A percentile compares a stretch with the other conserved stretches of the same genome.
phyloP scores from a whole-genome alignment of 2,888 invertebrate species.

The Lochmaea capreae region DNA sequence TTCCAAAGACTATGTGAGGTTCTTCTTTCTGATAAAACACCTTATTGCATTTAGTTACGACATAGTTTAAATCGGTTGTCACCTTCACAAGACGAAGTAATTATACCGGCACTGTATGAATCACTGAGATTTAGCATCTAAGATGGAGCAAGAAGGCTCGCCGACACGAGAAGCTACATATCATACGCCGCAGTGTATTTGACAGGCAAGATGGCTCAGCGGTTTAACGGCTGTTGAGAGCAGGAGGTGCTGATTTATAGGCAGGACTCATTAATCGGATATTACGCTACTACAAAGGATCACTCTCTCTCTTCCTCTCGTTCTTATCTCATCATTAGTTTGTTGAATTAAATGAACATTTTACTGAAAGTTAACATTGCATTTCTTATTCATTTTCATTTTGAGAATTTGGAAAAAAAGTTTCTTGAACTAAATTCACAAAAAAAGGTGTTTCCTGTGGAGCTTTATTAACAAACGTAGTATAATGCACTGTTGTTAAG shows the following conservation, averaged over 20 bases:
- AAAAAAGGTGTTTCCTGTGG: no score
- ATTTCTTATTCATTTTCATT: no score
- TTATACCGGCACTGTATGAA: slow-evolving; percentile 49
- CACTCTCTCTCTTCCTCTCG: slow-evolving; percentile 41
- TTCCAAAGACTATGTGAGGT: no score
- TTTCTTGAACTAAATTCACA: no score
- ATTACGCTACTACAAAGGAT: slow-evolving; percentile 47
- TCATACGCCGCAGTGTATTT: slow-evolving; percentile 56
- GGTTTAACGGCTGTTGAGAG: slow-evolving; percentile 56
- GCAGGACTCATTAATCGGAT: slow-evolving; percentile 57
- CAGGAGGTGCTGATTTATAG: slow-evolving; percentile 61
- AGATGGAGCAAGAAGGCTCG: slow-evolving; percentile 50
- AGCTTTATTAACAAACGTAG: no score
- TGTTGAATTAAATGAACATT: no score
- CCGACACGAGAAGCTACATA: slow-evolving; percentile 55
- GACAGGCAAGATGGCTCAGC: slow-evolving; percentile 58
- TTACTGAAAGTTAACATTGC: no score
- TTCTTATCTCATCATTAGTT: slow-evolving; percentile 45
- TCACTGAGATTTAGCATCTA: slow-evolving; percentile 47
- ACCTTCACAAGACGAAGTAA: slow-evolving; percentile 41
- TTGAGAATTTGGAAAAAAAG: no score
- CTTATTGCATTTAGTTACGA: slow-evolving; percentile 1
- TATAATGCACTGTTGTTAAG: no score
- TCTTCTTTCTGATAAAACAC: background rate
- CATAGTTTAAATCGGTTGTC: slow-evolving; percentile 25